phyloP scores from a whole-genome alignment of 2,113 vertebrate genomes.

The Podocnemis expansa region DNA sequence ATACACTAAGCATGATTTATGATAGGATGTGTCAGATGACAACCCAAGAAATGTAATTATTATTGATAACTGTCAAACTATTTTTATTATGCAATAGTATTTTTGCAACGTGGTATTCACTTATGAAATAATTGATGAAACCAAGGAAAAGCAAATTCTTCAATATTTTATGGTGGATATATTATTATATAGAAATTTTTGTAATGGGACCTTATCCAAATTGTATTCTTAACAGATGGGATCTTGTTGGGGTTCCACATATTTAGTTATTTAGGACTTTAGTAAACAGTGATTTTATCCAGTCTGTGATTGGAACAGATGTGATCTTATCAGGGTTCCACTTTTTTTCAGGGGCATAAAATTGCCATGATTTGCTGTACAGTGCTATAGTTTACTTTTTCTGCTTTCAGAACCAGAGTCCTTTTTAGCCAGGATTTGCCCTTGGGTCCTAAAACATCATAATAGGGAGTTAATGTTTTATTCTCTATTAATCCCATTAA shows the following conservation, averaged over 20 bases:
- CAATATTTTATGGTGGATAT: slow-evolving; percentile 53
- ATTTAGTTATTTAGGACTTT: slow-evolving; percentile 90
- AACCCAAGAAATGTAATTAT: neutral
- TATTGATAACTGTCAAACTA: slow-evolving; percentile 41
- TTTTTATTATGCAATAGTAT: neutral
- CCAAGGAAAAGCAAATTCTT: slow-evolving; percentile 22
- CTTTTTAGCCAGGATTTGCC: slow-evolving; percentile 86
- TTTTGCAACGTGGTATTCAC: slow-evolving; percentile 24
- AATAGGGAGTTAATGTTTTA: slow-evolving; percentile 89
- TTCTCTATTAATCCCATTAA: slow-evolving; percentile 91
- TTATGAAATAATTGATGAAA: slow-evolving; percentile 35
- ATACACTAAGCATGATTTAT: neutral
- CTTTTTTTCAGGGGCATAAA: slow-evolving; percentile 86
- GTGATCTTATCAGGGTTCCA: slow-evolving; percentile 90
- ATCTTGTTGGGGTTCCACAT: slow-evolving; percentile 88
- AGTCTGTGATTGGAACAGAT: slow-evolving; percentile 89
- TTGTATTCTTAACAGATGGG: slow-evolving; percentile 84
- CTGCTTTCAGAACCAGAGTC: slow-evolving; percentile 82
- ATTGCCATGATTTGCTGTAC: slow-evolving; percentile 88
- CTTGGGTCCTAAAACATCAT: slow-evolving; percentile 87
- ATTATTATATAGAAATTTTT: slow-evolving; percentile 80
- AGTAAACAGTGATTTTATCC: slow-evolving; percentile 90
- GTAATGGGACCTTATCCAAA: slow-evolving; percentile 81
- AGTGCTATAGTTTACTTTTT: slow-evolving; percentile 85
- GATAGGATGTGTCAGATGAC: neutral